Conservation (phyloP, 2,888 invertebrate genomes). For the Aphodius granarius region DNA sequence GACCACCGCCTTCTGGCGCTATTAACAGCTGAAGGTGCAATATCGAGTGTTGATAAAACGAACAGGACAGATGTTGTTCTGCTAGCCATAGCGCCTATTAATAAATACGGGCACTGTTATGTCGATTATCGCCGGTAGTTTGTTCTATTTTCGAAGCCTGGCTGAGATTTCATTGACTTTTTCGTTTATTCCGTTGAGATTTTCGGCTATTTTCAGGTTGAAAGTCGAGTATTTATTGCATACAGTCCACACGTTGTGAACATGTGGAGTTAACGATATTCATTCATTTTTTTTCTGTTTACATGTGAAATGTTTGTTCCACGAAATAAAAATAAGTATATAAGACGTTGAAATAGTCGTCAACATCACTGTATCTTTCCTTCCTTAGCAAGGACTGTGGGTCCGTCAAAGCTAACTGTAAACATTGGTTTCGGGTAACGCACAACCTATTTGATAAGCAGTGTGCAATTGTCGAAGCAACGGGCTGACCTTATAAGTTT, state of each 20-base stretch:
- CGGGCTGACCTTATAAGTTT: conserved; percentile 5
- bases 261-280: background rate
- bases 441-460: conserved; percentile 12
- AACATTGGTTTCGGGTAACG: conserved; percentile 3
- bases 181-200: background rate
- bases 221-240: background rate
- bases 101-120: background rate
- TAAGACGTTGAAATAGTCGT: too few relatives aligned
- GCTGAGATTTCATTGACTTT: background rate
- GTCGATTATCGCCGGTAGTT: background rate
- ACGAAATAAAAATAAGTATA: too few relatives aligned
- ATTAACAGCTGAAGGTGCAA: background rate
- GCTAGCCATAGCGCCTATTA: background rate
- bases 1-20: background rate
- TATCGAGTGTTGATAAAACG: background rate
- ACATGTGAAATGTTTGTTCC: background rate
- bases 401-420: conserved; percentile 9
- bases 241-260: background rate
- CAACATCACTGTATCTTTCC: too few relatives aligned
- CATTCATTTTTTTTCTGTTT: background rate
- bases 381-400: background rate
- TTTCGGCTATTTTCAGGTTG: background rate
- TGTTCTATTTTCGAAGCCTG: background rate
- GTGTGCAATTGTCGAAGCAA: background rate
- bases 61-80: background rate